These are phyloP conservation scores for Lomographa bimaculata DNA, from an alignment of 2,888 invertebrate genomes.

Conservation along the genomic window DNA sequence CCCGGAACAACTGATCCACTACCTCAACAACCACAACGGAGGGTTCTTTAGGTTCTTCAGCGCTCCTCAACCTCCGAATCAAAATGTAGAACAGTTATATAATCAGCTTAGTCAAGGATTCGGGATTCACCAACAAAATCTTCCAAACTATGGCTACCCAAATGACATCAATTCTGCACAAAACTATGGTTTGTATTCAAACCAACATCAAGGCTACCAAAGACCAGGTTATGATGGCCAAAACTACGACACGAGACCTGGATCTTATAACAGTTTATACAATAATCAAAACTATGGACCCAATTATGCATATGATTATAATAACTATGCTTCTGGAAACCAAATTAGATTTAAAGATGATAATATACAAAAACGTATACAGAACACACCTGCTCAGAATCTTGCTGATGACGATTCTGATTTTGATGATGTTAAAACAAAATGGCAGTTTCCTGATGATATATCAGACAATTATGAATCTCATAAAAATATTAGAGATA, in stretches of 20 bases:
- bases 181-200: slow-evolving; percentile 24
- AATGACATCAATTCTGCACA: slow-evolving; percentile 22
- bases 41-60: slow-evolving; percentile 93
- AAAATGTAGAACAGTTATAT: slow-evolving; percentile 67
- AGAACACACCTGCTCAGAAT: slow-evolving; percentile 52
- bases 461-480: slow-evolving; percentile 27
- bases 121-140: slow-evolving; percentile 27
- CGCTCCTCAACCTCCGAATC: slow-evolving; percentile 41
- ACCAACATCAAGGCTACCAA: slow-evolving; percentile 15
- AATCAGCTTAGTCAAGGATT: slow-evolving; percentile 47
- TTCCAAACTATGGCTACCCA: slow-evolving; percentile 28
- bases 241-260: slow-evolving; percentile 14
- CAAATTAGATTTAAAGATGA: slow-evolving; percentile 36
- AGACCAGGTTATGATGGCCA: too few species aligned
- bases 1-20: slow-evolving; percentile 88
- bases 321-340: slow-evolving; percentile 35
- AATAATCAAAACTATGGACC: slow-evolving; percentile 41
- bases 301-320: slow-evolving; percentile 44
- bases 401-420: slow-evolving; percentile 23
- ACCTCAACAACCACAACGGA: slow-evolving; percentile 93
- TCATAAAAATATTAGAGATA: slow-evolving; percentile 29
- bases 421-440: slow-evolving; percentile 36
- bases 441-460: slow-evolving; percentile 58
- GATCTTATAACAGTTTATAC: slow-evolving; percentile 13
- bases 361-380: slow-evolving; percentile 57